These are phyloP conservation scores for Chionoecetes opilio DNA, from an alignment of 1,140 invertebrate species.

Conservation along the genomic window DNA sequence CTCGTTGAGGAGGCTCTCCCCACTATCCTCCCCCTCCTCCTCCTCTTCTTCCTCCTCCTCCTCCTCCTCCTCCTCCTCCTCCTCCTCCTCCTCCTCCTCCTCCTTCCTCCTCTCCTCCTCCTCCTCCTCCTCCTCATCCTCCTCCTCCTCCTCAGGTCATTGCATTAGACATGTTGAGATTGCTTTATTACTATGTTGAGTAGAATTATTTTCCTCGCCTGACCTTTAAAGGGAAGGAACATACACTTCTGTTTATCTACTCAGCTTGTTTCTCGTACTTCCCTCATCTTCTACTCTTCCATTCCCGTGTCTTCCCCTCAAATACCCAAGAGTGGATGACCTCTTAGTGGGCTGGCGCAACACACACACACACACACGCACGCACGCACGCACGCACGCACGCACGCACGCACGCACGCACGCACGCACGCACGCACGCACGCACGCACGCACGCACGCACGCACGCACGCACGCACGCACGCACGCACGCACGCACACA, in stretches of 20 bases:
- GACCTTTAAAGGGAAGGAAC: not conserved
- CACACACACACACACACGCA: constrained; percentile 35
- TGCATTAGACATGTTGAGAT: not conserved
- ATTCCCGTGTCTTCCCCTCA: not conserved
- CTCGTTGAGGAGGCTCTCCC: constrained; percentile 23
- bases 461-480: constrained; percentile 28
- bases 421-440: not conserved
- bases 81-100: constrained; percentile 31
- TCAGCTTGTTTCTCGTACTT: not conserved
- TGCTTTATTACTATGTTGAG: not conserved
- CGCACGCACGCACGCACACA: not conserved
- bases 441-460: constrained; percentile 28
- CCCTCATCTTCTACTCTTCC: not conserved
- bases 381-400: no score
- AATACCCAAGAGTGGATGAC: constrained; percentile 9
- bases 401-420: no score
- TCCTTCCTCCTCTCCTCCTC: constrained; percentile 31
- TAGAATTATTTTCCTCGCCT: not conserved
- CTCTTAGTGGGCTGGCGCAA: no score
- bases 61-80: constrained; percentile 13
- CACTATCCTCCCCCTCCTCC: not conserved
- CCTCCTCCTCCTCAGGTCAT: not conserved
- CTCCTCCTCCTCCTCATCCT: constrained; percentile 22
- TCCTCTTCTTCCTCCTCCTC: constrained; percentile 8
- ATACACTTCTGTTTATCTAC: not conserved